A percentile compares a stretch with the other conserved stretches of the same genome.
Evolutionary conservation across 2,113 vertebrate genomes (phyloP).

Genomic region (Microtus pennsylvanicus): DNA sequence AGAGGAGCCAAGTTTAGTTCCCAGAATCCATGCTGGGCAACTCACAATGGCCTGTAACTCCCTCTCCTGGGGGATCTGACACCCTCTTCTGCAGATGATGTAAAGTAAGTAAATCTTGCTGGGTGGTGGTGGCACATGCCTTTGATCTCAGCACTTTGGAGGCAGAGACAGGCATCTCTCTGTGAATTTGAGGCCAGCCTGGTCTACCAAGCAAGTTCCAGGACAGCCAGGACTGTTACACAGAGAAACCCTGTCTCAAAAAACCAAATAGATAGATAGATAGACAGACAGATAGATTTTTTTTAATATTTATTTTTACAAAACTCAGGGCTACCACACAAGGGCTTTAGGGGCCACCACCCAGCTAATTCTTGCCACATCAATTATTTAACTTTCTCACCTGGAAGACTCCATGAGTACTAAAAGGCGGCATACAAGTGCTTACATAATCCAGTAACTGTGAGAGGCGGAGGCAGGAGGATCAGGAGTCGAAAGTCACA

Average conservation of each 20-base stretch:
- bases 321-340: not conserved
- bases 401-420: not conserved
- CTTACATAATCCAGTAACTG: rapidly evolving
- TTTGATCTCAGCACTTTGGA: too few species aligned
- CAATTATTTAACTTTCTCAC: not conserved
- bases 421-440: rapidly evolving
- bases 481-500: not conserved
- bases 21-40: not conserved
- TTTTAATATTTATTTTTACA: not conserved
- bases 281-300: too few species aligned
- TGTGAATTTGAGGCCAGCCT: too few species aligned
- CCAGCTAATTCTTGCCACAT: not conserved
- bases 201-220: too few species aligned
- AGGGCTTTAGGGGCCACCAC: not conserved
- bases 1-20: not conserved
- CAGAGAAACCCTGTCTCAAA: too few species aligned
- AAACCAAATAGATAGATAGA: too few species aligned
- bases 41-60: not conserved
- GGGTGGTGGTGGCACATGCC: too few species aligned
- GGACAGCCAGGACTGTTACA: too few species aligned
- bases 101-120: not conserved
- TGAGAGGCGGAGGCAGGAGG: not conserved
- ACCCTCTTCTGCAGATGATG: not conserved
- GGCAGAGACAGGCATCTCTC: too few species aligned
- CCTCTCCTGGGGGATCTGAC: not conserved